Evolutionary conservation across 2,797 vertebrate species (phyloP), one percentile per base, ranked within the genome.

Genomic region (Anableps anableps): DNA sequence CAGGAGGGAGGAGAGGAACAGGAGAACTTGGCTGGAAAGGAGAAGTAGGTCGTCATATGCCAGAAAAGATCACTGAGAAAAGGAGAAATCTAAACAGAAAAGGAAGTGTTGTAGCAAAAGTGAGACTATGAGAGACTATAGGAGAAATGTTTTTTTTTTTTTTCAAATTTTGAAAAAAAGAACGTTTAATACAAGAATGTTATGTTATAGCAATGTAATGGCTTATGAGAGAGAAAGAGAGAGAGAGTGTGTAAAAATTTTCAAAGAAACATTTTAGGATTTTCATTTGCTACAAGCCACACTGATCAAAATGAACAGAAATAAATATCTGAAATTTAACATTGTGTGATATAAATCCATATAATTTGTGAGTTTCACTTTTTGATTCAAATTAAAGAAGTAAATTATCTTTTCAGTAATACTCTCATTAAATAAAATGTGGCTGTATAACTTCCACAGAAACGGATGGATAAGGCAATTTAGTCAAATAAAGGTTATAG

Each of bases 61-160:
- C 29, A 72, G 72, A 77, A 34, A 13, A 68, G 17, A 68, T 16
- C 14, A 6, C 21, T 16, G 36, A 71, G 34, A 79, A 74, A 74
- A 31, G 51, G 84, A 75, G 45, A 79, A 73, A 58, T 79, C 17
- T 72, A 21, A 21, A n/a, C 58, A 85, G 76, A 81, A 84, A 78
- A 73, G 72, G 82, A 86, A 79, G 71, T 68, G 51, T 55, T 43
- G 50, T 11, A 78, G 75, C 31, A 53, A 85, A 45, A 5, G 31
- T 1, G 45, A 53, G 17, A 26, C 16, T 64, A 48, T 1, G 7
- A n/a, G n/a, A n/a, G n/a, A n/a, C n/a, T n/a, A n/a, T n/a, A n/a
- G n/a, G n/a, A n/a, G n/a, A n/a, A n/a, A n/a, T n/a, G n/a, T n/a
- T n/a, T n/a, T n/a, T n/a, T n/a, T n/a, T n/a, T n/a, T n/a, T n/a